A percentile compares a stretch with the other conserved stretches of the same genome.
phyloP scores from a whole-genome alignment of 2,888 invertebrate genomes.

The Invenusta paracnida region DNA sequence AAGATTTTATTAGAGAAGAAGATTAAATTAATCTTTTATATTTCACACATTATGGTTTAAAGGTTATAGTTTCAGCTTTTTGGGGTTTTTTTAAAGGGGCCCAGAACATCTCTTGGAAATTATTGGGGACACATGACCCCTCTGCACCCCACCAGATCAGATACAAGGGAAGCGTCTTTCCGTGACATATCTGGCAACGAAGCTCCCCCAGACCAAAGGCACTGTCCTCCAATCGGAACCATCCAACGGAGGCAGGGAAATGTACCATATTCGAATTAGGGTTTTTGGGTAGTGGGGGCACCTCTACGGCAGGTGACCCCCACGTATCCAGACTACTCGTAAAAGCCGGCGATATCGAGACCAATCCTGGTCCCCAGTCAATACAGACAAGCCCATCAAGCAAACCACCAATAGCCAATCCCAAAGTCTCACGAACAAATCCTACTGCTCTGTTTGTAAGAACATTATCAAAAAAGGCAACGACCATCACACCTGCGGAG shows the following conservation, averaged over 20 bases:
- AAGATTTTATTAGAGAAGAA: no score
- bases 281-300: conserved; percentile 3
- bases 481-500: not conserved
- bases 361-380: not conserved
- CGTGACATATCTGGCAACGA: not conserved
- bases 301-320: not conserved
- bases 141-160: not conserved
- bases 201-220: no score
- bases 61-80: no score
- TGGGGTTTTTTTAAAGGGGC: no score
- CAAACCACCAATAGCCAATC: not conserved
- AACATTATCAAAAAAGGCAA: not conserved
- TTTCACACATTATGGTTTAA: no score
- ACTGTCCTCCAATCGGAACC: no score
- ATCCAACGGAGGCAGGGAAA: conserved; percentile 18
- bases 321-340: not conserved
- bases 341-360: not conserved
- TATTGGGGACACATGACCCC: no score
- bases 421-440: not conserved
- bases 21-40: no score
- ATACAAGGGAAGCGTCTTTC: not conserved
- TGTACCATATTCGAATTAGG: not conserved
- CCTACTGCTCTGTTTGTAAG: not conserved
- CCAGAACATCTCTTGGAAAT: no score
- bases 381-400: no score